Base-by-base conservation (phyloP, 92 coral and sea anemone species). In the Virgularia gustaviana region DNA sequence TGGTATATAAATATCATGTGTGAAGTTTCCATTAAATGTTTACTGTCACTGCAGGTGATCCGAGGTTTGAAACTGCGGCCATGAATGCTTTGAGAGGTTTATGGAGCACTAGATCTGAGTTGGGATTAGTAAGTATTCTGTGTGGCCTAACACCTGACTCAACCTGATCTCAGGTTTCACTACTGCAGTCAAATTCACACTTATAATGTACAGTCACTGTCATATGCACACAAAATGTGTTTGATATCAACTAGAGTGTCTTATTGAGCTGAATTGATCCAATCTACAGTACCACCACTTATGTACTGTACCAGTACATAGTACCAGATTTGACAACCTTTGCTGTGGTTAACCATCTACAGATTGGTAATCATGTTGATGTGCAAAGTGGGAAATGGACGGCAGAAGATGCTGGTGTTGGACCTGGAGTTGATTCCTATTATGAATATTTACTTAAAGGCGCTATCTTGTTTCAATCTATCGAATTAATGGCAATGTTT, bases 351-450 rank as follows among this genome's bases (percentile, higher is more conserved):
- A n/a, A n/a, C 2, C 18, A 25, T 71, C 33, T 59, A 23, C 35
- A 94, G 99, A 96, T 94, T 74, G 99, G 99, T 28, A 94, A 94
- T 57, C 99, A 94, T 53, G 83, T 94, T 32, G 92, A 94, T 85
- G 99, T 94, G 9, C 52, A 79, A 24, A 87, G 81, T 47, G 92
- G 89, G 16, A 90, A 82, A 41, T 94, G 99, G 99, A 89, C 95
- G 19, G 99, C 96, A 39, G 75, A 84, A 70, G 99, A 94, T 83
- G 78, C 96, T 83, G 99, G 99, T 60, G 87, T 94, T 61, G 99
- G 99, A 31, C 96, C 99, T 11, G 99, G 99, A 63, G 95, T 94
- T 4, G 99, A 94, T 72, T 94, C 99, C 2, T 94, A 94, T 65
- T 94, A 79, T 75, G 99, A 94, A 64, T 94, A 94, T 71, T 89